Evolutionary conservation across 1,140 invertebrate genomes (phyloP).

Genomic region (Akabosia matsudoensis): DNA sequence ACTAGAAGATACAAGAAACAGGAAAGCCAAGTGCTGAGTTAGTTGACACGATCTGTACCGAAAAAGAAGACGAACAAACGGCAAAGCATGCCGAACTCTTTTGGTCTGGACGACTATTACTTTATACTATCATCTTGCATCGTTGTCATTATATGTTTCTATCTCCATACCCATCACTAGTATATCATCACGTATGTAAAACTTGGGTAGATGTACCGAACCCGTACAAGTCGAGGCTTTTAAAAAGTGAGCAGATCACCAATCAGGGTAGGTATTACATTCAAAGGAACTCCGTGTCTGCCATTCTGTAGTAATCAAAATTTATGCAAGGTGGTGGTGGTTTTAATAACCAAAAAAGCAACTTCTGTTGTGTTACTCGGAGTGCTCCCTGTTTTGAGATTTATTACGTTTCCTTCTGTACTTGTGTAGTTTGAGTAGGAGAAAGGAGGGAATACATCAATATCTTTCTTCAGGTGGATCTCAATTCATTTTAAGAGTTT

Average conservation of each 20-base stretch:
- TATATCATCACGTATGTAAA: no score
- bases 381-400: slow-evolving; percentile 21
- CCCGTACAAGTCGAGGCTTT: no score
- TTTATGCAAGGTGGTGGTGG: background rate
- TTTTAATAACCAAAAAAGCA: background rate
- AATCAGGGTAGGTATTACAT: background rate
- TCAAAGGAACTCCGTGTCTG: no score
- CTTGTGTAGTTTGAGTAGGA: background rate
- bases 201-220: no score
- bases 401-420: slow-evolving; percentile 16
- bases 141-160: slow-evolving; percentile 12
- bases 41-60: background rate
- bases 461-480: slow-evolving; percentile 17
- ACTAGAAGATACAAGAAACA: no score
- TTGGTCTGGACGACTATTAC: background rate
- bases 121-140: background rate
- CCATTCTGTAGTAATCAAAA: background rate
- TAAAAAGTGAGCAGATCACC: no score
- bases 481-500: background rate
- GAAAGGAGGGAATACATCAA: slow-evolving; percentile 17
- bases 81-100: slow-evolving; percentile 7
- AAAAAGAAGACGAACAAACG: no score
- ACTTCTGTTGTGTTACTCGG: background rate
- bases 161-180: no score
- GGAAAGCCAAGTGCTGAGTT: background rate